Evolutionary conservation across 2,113 vertebrate genomes (phyloP).

Genomic region (Tylochromis polylepis): DNA sequence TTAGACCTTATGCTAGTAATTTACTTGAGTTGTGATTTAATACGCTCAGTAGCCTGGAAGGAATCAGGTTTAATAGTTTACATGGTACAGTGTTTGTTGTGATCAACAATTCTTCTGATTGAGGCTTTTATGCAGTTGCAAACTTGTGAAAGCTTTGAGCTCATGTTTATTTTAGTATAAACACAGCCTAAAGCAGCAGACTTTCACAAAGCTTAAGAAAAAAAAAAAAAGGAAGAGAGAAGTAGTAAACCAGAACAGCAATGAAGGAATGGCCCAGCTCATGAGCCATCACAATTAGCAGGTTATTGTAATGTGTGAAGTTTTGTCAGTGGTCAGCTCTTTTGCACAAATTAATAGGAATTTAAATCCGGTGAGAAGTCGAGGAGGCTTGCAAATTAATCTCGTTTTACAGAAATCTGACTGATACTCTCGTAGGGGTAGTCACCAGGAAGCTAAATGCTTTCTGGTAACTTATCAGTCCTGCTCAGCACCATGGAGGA

Average conservation of each 20-base stretch:
- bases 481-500: not conserved
- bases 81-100: not conserved
- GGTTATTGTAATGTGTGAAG: not conserved
- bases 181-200: fast-evolving
- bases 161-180: not conserved
- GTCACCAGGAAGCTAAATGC: not conserved
- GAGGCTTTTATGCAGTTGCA: not conserved
- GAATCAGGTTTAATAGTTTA: not conserved
- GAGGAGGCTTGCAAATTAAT: not conserved
- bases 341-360: not conserved
- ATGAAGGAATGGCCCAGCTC: not conserved
- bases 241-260: not conserved
- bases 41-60: not conserved
- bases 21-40: not conserved
- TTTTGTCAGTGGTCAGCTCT: not conserved
- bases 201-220: not conserved
- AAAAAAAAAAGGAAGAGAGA: not conserved
- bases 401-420: not conserved
- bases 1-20: fast-evolving
- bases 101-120: not conserved
- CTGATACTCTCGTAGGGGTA: not conserved
- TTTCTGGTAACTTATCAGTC: not conserved
- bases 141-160: not conserved
- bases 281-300: not conserved
- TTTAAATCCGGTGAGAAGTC: not conserved